A percentile compares a stretch with the other conserved stretches of the same genome.
Evolutionary conservation across 1,140 invertebrate species (phyloP).

Genomic region (Brachystomella parvula): DNA sequence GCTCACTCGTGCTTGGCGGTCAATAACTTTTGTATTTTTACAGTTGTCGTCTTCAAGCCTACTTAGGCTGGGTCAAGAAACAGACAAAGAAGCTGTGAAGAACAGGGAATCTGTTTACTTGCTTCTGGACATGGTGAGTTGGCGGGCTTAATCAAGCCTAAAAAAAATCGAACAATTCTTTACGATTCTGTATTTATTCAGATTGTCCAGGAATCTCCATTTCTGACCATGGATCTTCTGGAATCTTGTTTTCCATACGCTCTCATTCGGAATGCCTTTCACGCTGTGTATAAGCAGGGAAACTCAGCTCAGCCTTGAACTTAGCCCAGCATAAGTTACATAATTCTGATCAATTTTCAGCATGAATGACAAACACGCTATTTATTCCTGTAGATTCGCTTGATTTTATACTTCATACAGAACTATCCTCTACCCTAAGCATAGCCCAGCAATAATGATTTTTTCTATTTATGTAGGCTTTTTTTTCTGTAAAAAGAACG

Average conservation of each 20-base stretch:
- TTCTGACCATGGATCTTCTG: constrained; percentile 93
- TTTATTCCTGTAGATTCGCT: no score
- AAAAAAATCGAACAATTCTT: not conserved
- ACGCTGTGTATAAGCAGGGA: constrained; percentile 85
- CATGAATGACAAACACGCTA: no score
- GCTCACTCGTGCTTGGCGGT: not conserved
- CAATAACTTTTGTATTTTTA: constrained; percentile 24
- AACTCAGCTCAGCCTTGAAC: constrained; percentile 44
- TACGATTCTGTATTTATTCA: constrained; percentile 42
- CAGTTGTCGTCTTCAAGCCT: constrained; percentile 88
- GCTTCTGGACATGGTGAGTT: constrained; percentile 65
- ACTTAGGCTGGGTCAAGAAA: constrained; percentile 85
- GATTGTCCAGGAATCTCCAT: constrained; percentile 95
- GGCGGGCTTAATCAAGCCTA: not conserved
- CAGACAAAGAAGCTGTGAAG: constrained; percentile 84
- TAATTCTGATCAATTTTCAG: no score
- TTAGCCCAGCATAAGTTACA: not conserved
- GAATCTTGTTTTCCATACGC: constrained; percentile 98
- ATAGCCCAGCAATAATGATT: no score
- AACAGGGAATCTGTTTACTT: constrained; percentile 95
- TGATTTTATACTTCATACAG: no score
- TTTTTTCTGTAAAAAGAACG: no score
- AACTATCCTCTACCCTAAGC: no score
- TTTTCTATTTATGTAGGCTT: no score
- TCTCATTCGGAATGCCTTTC: constrained; percentile 90